A percentile compares a stretch with the other conserved stretches of the same genome.
Evolutionary conservation across 2,888 invertebrate species (phyloP).

Genomic region (Andrena bucephala): DNA sequence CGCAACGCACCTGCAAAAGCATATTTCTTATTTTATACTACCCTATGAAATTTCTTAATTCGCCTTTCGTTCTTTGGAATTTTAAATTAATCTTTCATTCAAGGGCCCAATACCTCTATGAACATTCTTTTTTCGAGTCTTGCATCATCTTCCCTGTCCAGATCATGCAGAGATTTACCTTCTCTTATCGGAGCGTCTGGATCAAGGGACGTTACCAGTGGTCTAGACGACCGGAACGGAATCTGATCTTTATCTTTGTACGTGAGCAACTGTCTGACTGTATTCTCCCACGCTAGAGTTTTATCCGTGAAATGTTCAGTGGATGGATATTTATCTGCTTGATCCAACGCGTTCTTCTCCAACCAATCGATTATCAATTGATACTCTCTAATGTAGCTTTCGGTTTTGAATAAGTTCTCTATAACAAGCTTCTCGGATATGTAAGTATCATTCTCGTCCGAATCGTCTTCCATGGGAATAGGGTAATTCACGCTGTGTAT

Average conservation of each 20-base stretch:
- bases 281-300: constrained; percentile 96
- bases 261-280: constrained; percentile 90
- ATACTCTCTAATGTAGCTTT: constrained; percentile 88
- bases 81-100: not conserved
- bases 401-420: constrained; percentile 87
- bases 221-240: constrained; percentile 87
- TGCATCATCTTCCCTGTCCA: constrained; percentile 93
- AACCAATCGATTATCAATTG: constrained; percentile 97
- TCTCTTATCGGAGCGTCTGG: constrained; percentile 95
- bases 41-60: not conserved
- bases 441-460: constrained; percentile 62
- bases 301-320: constrained; percentile 92
- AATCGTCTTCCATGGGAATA: constrained; percentile 74
- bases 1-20: constrained; percentile 91
- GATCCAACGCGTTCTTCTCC: constrained; percentile 91
- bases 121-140: constrained; percentile 83
- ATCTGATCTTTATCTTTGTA: constrained; percentile 84
- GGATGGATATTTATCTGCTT: constrained; percentile 84
- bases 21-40: not conserved
- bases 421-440: constrained; percentile 88
- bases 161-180: constrained; percentile 92
- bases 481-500: constrained; percentile 84
- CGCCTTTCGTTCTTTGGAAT: not conserved
- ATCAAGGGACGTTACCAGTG: constrained; percentile 91
- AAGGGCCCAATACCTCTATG: constrained; percentile 77